These are phyloP conservation scores for Chloromyia formosa DNA, from an alignment of 2,888 invertebrate genomes.

Conservation along the genomic window DNA sequence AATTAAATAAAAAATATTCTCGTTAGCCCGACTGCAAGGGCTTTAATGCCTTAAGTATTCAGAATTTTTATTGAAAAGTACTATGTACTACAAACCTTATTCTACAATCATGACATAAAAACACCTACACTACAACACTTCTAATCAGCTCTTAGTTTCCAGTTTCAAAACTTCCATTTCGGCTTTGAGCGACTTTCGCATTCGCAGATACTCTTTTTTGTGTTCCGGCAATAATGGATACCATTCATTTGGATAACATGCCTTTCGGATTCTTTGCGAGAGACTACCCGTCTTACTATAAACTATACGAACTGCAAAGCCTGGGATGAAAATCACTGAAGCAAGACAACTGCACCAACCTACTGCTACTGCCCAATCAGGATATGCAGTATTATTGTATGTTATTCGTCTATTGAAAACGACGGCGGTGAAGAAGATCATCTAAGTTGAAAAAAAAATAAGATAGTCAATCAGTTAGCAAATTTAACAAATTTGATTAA, in stretches of 20 bases:
- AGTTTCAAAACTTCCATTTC: slow-evolving; percentile 24
- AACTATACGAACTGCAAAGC: slow-evolving; percentile 70
- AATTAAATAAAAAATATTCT: too few species aligned
- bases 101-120: too few species aligned
- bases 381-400: slow-evolving; percentile 65
- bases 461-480: background rate
- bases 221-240: slow-evolving; percentile 67
- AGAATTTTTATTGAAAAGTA: too few species aligned
- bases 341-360: slow-evolving; percentile 74
- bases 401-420: slow-evolving; percentile 68
- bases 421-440: slow-evolving; percentile 72
- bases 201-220: slow-evolving; percentile 58
- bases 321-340: slow-evolving; percentile 82
- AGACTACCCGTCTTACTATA: slow-evolving; percentile 58
- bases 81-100: too few species aligned
- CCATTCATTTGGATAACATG: slow-evolving; percentile 66
- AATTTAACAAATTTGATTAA: too few species aligned
- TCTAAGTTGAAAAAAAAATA: slow-evolving; percentile 63
- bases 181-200: slow-evolving; percentile 52
- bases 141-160: background rate
- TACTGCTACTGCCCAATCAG: slow-evolving; percentile 68
- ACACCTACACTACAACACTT: background rate
- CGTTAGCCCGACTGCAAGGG: too few species aligned
- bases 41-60: too few species aligned
- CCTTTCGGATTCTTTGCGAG: slow-evolving; percentile 58